Evolutionary conservation across 2,888 invertebrate species (phyloP).

Genomic region (Lamellibrachia columna): DNA sequence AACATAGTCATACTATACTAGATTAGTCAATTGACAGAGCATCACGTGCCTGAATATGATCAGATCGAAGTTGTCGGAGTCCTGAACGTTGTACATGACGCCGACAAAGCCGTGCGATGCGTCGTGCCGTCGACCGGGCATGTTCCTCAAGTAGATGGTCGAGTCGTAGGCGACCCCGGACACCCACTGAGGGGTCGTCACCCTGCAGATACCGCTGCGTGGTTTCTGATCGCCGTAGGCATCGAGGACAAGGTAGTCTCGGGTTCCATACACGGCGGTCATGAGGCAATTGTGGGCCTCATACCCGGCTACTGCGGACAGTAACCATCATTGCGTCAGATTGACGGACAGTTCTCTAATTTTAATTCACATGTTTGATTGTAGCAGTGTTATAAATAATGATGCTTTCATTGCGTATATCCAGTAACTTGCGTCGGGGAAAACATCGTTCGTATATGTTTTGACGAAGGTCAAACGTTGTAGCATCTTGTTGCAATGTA

Average conservation of each 20-base stretch:
- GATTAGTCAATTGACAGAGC: too few relatives aligned
- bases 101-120: neutral
- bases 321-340: neutral
- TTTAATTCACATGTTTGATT: too few relatives aligned
- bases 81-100: slow-evolving; percentile 17
- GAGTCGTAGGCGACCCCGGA: slow-evolving; percentile 13
- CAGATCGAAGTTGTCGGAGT: slow-evolving; percentile 26
- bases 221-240: neutral
- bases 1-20: too few relatives aligned
- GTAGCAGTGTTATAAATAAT: too few relatives aligned
- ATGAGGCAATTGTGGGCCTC: neutral
- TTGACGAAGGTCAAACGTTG: neutral
- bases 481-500: neutral
- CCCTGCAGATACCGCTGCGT: neutral
- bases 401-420: too few relatives aligned
- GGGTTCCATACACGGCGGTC: slow-evolving; percentile 6
- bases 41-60: neutral
- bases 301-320: neutral
- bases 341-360: too few relatives aligned
- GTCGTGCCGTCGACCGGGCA: slow-evolving; percentile 18
- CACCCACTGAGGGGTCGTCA: slow-evolving; percentile 18
- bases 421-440: too few relatives aligned
- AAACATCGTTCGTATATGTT: neutral
- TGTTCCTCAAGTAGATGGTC: slow-evolving; percentile 9
- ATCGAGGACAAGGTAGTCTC: slow-evolving; percentile 18